Base-by-base conservation (phyloP, 1,140 invertebrate genomes). In the Zophobas atratus region DNA sequence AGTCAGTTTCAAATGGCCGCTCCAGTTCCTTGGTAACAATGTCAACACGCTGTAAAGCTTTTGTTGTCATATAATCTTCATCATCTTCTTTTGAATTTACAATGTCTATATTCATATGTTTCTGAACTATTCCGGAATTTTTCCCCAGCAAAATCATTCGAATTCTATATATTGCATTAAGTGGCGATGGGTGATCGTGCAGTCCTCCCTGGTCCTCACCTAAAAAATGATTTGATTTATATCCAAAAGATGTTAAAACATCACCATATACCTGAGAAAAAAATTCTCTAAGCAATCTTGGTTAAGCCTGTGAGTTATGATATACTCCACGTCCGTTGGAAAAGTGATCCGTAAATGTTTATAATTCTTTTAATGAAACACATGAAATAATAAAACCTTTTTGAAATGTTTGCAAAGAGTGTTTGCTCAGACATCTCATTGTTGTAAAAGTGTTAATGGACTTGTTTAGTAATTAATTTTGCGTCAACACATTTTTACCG, bases 391-490 rank as follows among this genome's bases (percentile, higher is more conserved):
- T 48, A 5, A 70, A n/a, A 8, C 8, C 60, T 8, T 71, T 77
- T 77, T 71, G 46, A 43, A 77, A 77, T 34, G 46, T 38, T 75
- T 70, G 51, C 4, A 53, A 39, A 2, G 38, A 6, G 2, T 56
- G 38, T 57, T 79, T 79, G 8, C 77, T 63, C 49, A 56, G 33
- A 53, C 49, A 76, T 55, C 32, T 38, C 70, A 75, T 75, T n/a
- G 2, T 4, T 53, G 32, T 4, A 34, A 56, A 8, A 20, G 32
- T 63, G n/a, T 20, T 20, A 41, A 33, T 75, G 35, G 56, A 41
- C 1, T 20, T 76, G 43, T 75, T 41, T 4, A 46, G 6, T 8
- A 75, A 49, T 49, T 75, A 0, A 20, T 76, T 67, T 76, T 79
- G 77, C 4, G 3, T 6, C 4, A 20, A 6, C 56, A 79, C 57